Conservation (phyloP, 2,888 invertebrate genomes). For the Xylophagus ater region DNA sequence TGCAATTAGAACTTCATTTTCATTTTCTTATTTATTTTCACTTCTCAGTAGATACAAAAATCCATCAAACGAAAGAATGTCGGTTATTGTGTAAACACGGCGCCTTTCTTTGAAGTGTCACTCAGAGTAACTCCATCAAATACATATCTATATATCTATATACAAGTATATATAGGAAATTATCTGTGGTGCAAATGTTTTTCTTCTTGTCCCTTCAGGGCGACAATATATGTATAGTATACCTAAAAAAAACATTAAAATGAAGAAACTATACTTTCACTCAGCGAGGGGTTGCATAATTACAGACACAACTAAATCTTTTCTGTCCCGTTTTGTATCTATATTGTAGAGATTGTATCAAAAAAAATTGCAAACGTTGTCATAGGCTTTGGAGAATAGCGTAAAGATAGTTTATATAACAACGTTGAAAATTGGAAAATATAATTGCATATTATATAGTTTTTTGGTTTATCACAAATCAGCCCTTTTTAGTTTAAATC, state of each 20-base stretch:
- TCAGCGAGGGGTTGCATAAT: no score
- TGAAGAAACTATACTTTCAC: not conserved
- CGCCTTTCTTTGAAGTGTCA: slow-evolving; percentile 12
- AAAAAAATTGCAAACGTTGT: no score
- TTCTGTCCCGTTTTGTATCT: no score
- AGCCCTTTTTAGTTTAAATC: not conserved
- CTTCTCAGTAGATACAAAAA: no score
- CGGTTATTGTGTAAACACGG: slow-evolving; percentile 9
- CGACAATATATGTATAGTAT: not conserved
- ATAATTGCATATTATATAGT: slow-evolving; percentile 11
- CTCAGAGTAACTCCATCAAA: slow-evolving; percentile 3
- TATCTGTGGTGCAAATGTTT: slow-evolving; percentile 4
- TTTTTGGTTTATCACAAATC: slow-evolving; percentile 7
- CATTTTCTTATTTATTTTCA: not conserved
- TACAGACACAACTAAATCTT: no score
- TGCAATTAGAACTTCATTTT: slow-evolving; percentile 13
- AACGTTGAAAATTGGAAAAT: not conserved
- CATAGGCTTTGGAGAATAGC: no score
- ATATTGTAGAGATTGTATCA: no score
- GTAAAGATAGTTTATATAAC: no score
- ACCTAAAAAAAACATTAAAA: not conserved
- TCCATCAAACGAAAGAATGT: no score
- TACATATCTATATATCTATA: no score
- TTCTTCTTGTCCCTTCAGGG: not conserved
- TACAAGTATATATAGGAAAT: no score